Evolutionary conservation across 2,113 vertebrate species (phyloP).

Genomic region (Ondatra zibethicus): DNA sequence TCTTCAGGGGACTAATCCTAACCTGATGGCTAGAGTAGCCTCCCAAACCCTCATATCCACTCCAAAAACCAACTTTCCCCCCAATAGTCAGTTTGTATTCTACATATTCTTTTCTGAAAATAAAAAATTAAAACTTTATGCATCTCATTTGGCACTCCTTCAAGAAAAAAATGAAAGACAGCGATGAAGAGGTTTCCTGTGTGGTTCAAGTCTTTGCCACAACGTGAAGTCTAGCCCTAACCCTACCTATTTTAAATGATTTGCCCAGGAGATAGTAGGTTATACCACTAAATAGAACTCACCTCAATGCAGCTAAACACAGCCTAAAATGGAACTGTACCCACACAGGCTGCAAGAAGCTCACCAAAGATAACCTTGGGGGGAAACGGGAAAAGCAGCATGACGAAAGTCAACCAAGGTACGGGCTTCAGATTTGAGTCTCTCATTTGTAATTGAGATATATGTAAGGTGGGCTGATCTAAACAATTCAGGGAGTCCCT

Average conservation of each 20-base stretch:
- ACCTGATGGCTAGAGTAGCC: conserved; percentile 18
- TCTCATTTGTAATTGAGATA: neutral
- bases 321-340: neutral
- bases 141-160: neutral
- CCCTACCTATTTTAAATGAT: neutral
- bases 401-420: neutral
- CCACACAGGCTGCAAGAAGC: neutral
- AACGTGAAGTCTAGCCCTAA: neutral
- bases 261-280: neutral
- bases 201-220: neutral
- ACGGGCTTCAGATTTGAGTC: neutral
- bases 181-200: neutral
- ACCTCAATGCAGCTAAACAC: neutral
- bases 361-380: neutral
- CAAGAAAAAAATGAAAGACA: neutral
- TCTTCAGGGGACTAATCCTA: neutral
- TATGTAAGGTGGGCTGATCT: neutral
- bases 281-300: neutral
- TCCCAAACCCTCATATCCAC: neutral
- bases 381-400: neutral
- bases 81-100: neutral
- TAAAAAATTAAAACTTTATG: neutral
- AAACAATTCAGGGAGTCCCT: neutral
- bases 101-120: neutral
- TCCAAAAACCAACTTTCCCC: neutral